Evolutionary conservation across 2,888 invertebrate genomes (phyloP).

Genomic region (Melanchra persicariae): DNA sequence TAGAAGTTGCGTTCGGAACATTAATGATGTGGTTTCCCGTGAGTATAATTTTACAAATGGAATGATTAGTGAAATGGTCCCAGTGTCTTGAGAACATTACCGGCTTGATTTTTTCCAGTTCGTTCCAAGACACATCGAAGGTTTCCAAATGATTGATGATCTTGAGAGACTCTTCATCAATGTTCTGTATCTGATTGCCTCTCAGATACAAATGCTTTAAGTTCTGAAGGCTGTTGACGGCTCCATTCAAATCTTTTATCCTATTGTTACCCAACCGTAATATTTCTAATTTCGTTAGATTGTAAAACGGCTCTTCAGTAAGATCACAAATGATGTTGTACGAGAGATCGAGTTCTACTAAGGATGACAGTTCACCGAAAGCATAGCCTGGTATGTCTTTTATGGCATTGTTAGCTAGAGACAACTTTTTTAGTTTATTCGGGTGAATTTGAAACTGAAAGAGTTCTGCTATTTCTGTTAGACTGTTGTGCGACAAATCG

Average conservation of each 20-base stretch:
- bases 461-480: conserved; percentile 75
- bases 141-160: conserved; percentile 84
- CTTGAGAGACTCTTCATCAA: conserved; percentile 79
- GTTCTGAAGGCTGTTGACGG: conserved; percentile 79
- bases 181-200: conserved; percentile 79
- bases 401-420: conserved; percentile 78
- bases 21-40: conserved; percentile 78
- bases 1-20: conserved; percentile 78
- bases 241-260: conserved; percentile 84
- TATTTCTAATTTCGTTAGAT: conserved; percentile 77
- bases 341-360: conserved; percentile 82
- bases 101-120: conserved; percentile 77
- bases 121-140: conserved; percentile 83
- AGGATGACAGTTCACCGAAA: conserved; percentile 76
- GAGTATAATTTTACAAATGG: conserved; percentile 81
- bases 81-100: conserved; percentile 82
- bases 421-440: conserved; percentile 75
- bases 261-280: conserved; percentile 80
- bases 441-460: conserved; percentile 79
- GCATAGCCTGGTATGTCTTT: conserved; percentile 73
- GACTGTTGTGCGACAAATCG: conserved; percentile 78
- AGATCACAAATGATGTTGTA: conserved; percentile 79
- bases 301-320: conserved; percentile 79
- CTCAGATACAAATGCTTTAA: conserved; percentile 81
- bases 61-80: conserved; percentile 78